Percentiles rank a stretch among this genome's conserved stretches.
phyloP scores from a whole-genome alignment of 1,140 invertebrate genomes.

The Ceratina australensis region DNA sequence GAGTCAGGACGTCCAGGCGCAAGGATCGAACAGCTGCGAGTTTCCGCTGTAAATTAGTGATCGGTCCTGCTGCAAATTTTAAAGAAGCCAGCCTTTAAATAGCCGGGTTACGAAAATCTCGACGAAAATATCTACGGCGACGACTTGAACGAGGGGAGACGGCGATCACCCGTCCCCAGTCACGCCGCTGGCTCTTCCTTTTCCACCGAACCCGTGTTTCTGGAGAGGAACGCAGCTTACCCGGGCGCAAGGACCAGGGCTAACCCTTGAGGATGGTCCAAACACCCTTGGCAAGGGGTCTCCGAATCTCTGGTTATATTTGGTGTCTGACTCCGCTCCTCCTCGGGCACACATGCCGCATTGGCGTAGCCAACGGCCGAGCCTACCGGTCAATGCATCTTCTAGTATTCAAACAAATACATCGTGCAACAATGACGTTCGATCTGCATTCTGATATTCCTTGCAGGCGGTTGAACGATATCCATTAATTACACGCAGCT shows the following conservation, averaged over 20 bases:
- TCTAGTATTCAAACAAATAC: background rate
- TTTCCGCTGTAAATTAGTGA: conserved; percentile 39
- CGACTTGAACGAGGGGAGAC: conserved; percentile 22
- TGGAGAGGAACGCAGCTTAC: conserved; percentile 24
- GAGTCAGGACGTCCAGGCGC: background rate
- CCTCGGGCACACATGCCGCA: conserved; percentile 63
- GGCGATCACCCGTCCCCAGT: background rate
- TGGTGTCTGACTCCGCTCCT: conserved; percentile 72
- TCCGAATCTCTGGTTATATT: conserved; percentile 72
- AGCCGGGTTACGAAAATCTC: conserved; percentile 51
- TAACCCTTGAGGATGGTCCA: conserved; percentile 71
- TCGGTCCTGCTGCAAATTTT: conserved; percentile 41
- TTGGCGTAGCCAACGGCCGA: conserved; percentile 62
- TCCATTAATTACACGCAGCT: too few relatives aligned
- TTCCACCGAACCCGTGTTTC: background rate
- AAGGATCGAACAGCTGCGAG: conserved; percentile 34
- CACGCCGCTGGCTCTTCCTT: conserved; percentile 43
- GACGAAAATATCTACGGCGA: conserved; percentile 47
- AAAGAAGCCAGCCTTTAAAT: conserved; percentile 33
- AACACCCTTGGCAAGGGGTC: conserved; percentile 78
- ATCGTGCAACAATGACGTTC: background rate
- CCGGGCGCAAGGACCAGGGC: conserved; percentile 29
- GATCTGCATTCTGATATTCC: too few relatives aligned
- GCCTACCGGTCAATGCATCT: conserved; percentile 24
- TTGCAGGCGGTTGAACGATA: too few relatives aligned